A percentile compares a stretch with the other conserved stretches of the same genome.
Conservation (phyloP, 2,113 vertebrate genomes). For the Syngnathus typhle region DNA sequence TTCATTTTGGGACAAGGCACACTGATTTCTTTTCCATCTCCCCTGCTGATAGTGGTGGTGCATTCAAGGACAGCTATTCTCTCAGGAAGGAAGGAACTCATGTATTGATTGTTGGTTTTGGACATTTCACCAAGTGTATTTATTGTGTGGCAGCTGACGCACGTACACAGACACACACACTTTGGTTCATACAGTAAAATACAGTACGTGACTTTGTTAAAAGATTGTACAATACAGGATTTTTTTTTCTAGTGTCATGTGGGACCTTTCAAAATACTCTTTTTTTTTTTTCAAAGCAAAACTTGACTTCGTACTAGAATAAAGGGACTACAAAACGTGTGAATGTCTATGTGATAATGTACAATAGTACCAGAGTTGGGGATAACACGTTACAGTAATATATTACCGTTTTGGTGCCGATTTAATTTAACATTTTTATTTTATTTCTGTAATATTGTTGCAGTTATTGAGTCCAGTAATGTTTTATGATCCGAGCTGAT, state of each 20-base stretch:
- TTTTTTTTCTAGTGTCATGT: constrained; percentile 48
- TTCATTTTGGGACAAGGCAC: background rate
- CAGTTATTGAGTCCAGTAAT: too few relatives aligned
- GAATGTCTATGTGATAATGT: too few relatives aligned
- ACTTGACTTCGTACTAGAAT: constrained; percentile 57
- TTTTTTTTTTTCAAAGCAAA: constrained; percentile 49
- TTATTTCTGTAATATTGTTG: too few relatives aligned
- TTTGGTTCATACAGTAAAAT: constrained; percentile 35
- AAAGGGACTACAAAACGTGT: constrained; percentile 38
- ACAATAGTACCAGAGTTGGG: too few relatives aligned
- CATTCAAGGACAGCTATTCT: constrained; percentile 25
- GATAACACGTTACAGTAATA: too few relatives aligned
- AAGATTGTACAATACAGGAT: constrained; percentile 35
- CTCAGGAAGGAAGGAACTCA: constrained; percentile 57
- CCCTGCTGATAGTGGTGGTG: constrained; percentile 23
- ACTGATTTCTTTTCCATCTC: background rate
- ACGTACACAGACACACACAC: background rate
- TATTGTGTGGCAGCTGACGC: constrained; percentile 18
- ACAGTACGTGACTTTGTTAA: constrained; percentile 41
- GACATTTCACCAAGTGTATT: constrained; percentile 24
- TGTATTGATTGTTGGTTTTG: background rate
- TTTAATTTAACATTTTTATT: too few relatives aligned
- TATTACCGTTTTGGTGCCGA: too few relatives aligned
- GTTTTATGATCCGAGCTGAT: too few relatives aligned
- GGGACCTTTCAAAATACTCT: constrained; percentile 49